Base-by-base conservation (phyloP, 2,888 invertebrate genomes). In the Lasioglossum oenotherae region DNA sequence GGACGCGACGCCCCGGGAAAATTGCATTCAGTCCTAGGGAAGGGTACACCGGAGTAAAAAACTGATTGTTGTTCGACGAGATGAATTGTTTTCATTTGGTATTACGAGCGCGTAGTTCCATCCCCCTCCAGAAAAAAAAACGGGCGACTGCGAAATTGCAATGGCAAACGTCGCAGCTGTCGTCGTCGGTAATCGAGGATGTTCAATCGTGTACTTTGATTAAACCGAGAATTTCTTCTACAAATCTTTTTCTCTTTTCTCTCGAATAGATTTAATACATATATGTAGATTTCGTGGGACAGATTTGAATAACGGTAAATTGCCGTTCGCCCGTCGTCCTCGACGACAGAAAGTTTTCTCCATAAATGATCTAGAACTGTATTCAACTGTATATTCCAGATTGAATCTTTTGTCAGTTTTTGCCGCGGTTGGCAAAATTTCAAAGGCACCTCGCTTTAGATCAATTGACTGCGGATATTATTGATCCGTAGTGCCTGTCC, bases 391-490 rank as follows among this genome's bases (percentile, higher is more conserved):
- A 60, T 19, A 23, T 72, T 38, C 10, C 16, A 23, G 38, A 19
- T 41, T 27, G 16, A 12, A 64, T 27, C n/a, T 41, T 19, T 44
- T 60, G 35, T 38, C 27, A 27, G 35, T 41, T 85, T 78, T 69
- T 35, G 67, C 64, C 23, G 10, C 31, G 27, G 71, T 82, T 92
- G 91, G 91, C 91, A 91, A 53, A 67, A 80, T 86, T 89, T 92
- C 90, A 91, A 85, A 82, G 87, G 78, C 77, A 82, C 87, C 85
- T 91, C 82, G 72, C 75, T 86, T 88, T 87, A 85, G 85, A 91
- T 91, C 88, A 89, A 91, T 88, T 80, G 82, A 85, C 81, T 80
- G 84, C 81, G 87, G 86, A 53, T 85, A 75, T 87, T 92, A 92
- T 92, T 90, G 92, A 92, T 92, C 90, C 88, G 74, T 16, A 46